Conservation (phyloP, 2,113 vertebrate species). For the Heterocephalus glaber region DNA sequence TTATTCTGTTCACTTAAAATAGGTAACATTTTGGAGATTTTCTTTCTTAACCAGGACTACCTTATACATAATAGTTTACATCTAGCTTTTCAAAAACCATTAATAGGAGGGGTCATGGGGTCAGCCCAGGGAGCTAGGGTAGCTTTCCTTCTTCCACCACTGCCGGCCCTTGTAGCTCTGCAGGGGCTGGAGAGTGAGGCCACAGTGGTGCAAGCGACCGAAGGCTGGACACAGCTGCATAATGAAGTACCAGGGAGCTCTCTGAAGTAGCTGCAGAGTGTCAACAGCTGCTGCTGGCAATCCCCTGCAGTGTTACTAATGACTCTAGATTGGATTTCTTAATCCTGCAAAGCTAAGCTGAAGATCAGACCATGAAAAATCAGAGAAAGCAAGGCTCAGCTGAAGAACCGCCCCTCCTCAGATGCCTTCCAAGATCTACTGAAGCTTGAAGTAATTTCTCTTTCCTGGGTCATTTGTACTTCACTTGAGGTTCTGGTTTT, state of each 20-base stretch:
- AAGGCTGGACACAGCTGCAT: background rate
- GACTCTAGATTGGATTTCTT: slow-evolving; percentile 11
- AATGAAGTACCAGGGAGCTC: background rate
- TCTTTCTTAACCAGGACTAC: background rate
- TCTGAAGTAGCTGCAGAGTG: background rate
- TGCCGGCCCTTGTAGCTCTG: background rate
- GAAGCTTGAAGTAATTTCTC: background rate
- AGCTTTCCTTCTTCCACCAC: background rate
- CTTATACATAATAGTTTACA: background rate
- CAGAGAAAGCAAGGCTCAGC: background rate
- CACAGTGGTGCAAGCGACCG: background rate
- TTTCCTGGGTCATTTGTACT: background rate
- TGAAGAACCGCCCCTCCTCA: background rate
- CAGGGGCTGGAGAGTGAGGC: background rate
- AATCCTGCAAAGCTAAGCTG: background rate
- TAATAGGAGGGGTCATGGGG: background rate
- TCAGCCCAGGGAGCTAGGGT: background rate
- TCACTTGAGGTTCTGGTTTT: background rate
- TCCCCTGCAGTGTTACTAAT: background rate
- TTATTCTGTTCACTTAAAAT: slow-evolving; percentile 4
- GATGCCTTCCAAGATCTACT: background rate
- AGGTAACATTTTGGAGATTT: background rate
- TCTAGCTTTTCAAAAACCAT: background rate
- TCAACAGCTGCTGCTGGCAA: background rate
- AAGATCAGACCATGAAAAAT: background rate